A percentile compares a stretch with the other conserved stretches of the same genome.
phyloP scores from a whole-genome alignment of 2,888 invertebrate genomes.

The Ectemnius cavifrons region DNA sequence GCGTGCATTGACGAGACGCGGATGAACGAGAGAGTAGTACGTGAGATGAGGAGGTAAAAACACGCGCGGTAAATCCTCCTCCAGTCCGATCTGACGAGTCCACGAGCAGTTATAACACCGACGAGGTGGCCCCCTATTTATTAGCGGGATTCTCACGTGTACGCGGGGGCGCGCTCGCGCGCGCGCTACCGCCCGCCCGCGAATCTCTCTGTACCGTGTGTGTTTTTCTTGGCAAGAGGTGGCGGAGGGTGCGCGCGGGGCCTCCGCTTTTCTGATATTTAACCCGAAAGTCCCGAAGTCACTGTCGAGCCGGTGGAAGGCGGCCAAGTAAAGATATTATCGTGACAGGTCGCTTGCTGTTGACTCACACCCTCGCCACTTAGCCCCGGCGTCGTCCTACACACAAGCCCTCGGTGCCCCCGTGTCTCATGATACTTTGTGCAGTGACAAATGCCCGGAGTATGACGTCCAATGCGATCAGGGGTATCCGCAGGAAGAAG shows the following conservation, averaged over 20 bases:
- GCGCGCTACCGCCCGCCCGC: not conserved
- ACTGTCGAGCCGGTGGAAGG: constrained; percentile 38
- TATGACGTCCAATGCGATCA: constrained; percentile 83
- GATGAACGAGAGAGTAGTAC: too few relatives aligned
- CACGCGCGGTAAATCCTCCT: constrained; percentile 5
- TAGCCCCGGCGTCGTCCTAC: constrained; percentile 1
- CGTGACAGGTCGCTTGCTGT: constrained; percentile 29
- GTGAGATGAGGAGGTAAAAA: not conserved
- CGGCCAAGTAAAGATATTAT: constrained; percentile 43
- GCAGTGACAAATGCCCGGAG: constrained; percentile 65
- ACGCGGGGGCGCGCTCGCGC: too few relatives aligned
- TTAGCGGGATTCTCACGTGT: too few relatives aligned
- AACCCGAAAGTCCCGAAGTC: constrained; percentile 21
- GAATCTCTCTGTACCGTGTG: not conserved
- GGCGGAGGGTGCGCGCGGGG: constrained; percentile 11
- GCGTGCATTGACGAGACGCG: too few relatives aligned
- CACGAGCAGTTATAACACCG: too few relatives aligned
- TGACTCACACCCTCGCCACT: constrained; percentile 5
- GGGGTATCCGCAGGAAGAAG: constrained; percentile 92
- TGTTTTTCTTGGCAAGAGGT: constrained; percentile 40
- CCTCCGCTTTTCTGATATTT: constrained; percentile 12
- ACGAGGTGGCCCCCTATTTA: too few relatives aligned
- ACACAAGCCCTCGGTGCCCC: not conserved
- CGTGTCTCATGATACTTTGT: constrained; percentile 33
- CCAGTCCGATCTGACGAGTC: not conserved